Percentiles rank a stretch among this genome's conserved stretches.
phyloP scores from a whole-genome alignment of 2,888 invertebrate genomes.

The Leptopilina myrica region DNA sequence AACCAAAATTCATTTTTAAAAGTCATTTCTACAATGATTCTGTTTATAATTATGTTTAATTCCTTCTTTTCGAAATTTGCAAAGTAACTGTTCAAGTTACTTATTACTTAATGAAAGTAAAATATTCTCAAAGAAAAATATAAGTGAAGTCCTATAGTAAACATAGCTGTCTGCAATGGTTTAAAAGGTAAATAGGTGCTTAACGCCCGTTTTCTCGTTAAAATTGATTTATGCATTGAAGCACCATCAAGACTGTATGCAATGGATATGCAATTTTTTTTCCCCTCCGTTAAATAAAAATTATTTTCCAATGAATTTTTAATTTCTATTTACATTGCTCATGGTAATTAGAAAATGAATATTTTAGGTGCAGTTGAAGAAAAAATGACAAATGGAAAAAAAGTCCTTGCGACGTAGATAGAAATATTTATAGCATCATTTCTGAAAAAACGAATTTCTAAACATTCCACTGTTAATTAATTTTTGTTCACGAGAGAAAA shows the following conservation, averaged over 20 bases:
- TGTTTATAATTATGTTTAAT: too few species aligned
- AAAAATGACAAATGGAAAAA: too few species aligned
- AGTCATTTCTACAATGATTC: too few species aligned
- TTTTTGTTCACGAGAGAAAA: too few species aligned
- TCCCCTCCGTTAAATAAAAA: conserved; percentile 11
- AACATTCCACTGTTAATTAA: too few species aligned
- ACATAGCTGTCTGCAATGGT: conserved; percentile 8
- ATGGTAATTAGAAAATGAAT: too few species aligned
- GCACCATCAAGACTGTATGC: background rate
- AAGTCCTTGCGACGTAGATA: background rate
- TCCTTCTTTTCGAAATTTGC: background rate
- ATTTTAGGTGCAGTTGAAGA: too few species aligned
- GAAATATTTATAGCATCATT: background rate
- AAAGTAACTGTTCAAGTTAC: background rate
- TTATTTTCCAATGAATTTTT: background rate
- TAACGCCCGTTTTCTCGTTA: conserved; percentile 18
- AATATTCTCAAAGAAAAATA: conserved; percentile 18
- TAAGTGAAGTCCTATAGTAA: conserved; percentile 14
- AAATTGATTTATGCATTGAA: conserved; percentile 26
- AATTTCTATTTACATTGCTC: background rate
- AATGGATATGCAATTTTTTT: background rate
- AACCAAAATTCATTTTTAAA: too few species aligned
- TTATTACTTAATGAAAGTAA: background rate
- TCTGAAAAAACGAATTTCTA: too few species aligned
- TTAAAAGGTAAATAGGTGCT: conserved; percentile 30